Evolutionary conservation across 2,888 invertebrate genomes (phyloP), one percentile per base, ranked within the genome.

Genomic region (Drosophila pegasa): DNA sequence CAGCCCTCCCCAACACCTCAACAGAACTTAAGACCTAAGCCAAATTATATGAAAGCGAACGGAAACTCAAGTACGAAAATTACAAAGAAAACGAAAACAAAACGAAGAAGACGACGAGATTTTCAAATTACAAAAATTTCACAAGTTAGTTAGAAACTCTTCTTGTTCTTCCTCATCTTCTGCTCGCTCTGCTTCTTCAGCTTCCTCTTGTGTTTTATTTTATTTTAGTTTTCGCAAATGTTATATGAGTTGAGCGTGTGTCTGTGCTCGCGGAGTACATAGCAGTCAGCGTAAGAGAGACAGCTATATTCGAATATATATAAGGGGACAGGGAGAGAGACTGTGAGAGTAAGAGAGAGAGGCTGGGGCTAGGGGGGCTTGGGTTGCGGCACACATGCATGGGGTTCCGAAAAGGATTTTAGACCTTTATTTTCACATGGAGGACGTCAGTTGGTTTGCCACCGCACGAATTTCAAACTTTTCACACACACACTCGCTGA

Each of bases 401-500:
- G 71, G 61, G 70, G 56, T 63, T 33, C 73, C 71, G 71, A 83
- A 87, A 89, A 80, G 87, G 88, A 89, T 85, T 89, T 83, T 75
- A 83, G 88, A 87, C 76, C 89, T 85, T 78, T 85, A 87, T 89
- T 89, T 89, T 79, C 67, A 75, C 69, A 72, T 71, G 73, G 88
- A 84, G 88, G 69, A 73, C 74, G 85, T 84, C 80, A 74, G 84
- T 88, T 64, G 70, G 81, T 88, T 84, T 76, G 78, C 81, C 84
- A 87, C 85, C 87, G 78, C 87, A 83, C 87, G 75, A 87, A 81
- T 86, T 86, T 88, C 80, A 82, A 86, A 86, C 86, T 88, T 88
- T 80, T 83, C 83, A 67, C 73, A 70, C 86, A 77, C 83, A 77
- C 76, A 67, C 76, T 33, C 25, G 41, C 48, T 65, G 67, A 60